Evolutionary conservation across 2,888 invertebrate species (phyloP), one percentile per base, ranked within the genome.

Genomic region (Leptopilina myrica): DNA sequence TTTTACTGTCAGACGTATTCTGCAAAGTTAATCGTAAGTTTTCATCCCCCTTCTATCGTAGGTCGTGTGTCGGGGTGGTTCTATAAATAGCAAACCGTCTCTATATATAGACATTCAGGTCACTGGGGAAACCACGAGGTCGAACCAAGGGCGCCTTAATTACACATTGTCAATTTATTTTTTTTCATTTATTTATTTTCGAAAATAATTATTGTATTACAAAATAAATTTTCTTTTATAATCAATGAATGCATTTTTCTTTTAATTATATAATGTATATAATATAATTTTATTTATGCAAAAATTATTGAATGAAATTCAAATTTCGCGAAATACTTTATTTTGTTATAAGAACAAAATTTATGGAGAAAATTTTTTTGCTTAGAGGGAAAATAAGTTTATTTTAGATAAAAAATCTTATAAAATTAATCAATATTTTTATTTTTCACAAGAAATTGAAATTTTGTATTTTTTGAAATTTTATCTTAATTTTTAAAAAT

Each of bases 41-140:
- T 78, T 64, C 76, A 78, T 46, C 33, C 64, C 76, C 66, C 76
- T 46, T 33, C 69, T 77, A 65, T 73, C 81, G 79, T 80, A 78
- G 84, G 87, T 87, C 85, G 86, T 86, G 86, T 83, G 83, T 84
- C 83, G 86, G 87, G 89, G 88, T 87, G 85, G 86, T 85, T 89
- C 87, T 90, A 90, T 87, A 86, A 88, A 89, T 89, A 90, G 84
- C 84, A 66, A 82, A 78, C 76, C 82, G 80, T 79, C 78, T 78
- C 84, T 86, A 85, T 87, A 85, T 84, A 88, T 89, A 88, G 86
- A 87, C 86, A 90, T 89, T 87, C 85, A 86, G 89, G 89, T 90
- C 88, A 89, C 82, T 85, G 84, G 82, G 83, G 83, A 85, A 81
- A 84, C 82, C 81, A 79, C 77, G 76, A 85, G 85, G 84, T 79